Conservation (phyloP, 2,113 vertebrate species). For the Zeus faber region DNA sequence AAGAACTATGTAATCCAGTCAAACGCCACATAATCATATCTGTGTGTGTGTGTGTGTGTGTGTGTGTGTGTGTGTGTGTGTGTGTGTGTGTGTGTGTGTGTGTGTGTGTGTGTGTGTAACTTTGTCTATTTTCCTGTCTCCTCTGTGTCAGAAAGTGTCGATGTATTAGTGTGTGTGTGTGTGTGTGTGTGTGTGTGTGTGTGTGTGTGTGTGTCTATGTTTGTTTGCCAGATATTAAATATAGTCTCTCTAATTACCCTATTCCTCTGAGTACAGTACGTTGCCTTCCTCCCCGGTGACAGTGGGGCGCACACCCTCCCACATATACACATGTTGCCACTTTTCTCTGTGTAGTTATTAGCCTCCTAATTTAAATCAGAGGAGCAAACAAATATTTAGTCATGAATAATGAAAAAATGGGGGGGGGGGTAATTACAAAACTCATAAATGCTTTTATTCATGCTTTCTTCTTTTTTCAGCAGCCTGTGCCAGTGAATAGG, state of each 20-base stretch:
- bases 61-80: not conserved
- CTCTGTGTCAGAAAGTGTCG: not conserved
- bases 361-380: slow-evolving; percentile 29
- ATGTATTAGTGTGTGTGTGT: not conserved
- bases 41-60: not conserved
- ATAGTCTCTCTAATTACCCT: slow-evolving; percentile 23
- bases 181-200: slow-evolving; percentile 6
- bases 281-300: slow-evolving; percentile 16
- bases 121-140: no score
- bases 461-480: slow-evolving; percentile 10
- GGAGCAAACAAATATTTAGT: slow-evolving; percentile 18
- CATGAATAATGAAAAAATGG: slow-evolving; percentile 15
- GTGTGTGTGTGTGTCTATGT: not conserved
- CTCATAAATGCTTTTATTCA: slow-evolving; percentile 22
- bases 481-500: slow-evolving; percentile 19
- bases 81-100: slow-evolving; percentile 1
- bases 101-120: not conserved
- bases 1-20: slow-evolving; percentile 41
- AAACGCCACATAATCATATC: not conserved
- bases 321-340: slow-evolving; percentile 6
- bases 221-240: slow-evolving; percentile 12
- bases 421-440: slow-evolving; percentile 30
- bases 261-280: slow-evolving; percentile 6
- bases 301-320: not conserved
- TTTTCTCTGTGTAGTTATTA: slow-evolving; percentile 18